These are phyloP conservation scores for Parnassius orleans DNA, from an alignment of 2,888 invertebrate genomes.

Conservation along the genomic window DNA sequence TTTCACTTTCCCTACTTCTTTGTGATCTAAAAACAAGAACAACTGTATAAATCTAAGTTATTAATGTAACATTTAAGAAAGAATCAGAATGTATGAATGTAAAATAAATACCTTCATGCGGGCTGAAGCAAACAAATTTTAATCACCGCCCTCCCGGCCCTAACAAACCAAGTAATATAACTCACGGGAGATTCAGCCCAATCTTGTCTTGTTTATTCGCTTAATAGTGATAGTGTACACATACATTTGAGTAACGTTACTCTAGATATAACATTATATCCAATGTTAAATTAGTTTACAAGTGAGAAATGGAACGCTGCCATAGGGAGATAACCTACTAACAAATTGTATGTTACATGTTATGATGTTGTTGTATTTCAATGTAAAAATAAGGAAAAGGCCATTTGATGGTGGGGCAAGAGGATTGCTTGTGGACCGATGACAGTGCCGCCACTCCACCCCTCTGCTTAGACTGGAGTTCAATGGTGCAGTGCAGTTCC, in stretches of 20 bases:
- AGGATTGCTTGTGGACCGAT: too few relatives aligned
- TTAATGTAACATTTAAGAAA: too few relatives aligned
- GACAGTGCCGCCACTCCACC: too few relatives aligned
- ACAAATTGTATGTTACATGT: not conserved
- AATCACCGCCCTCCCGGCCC: conserved; percentile 34
- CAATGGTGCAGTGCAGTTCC: too few relatives aligned
- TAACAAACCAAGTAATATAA: conserved; percentile 36
- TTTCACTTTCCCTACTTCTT: too few relatives aligned
- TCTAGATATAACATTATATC: conserved; percentile 12
- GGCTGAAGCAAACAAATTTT: conserved; percentile 33
- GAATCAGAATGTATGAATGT: not conserved
- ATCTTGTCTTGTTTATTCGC: conserved; percentile 28
- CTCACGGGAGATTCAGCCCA: conserved; percentile 21
- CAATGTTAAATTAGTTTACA: conserved; percentile 17
- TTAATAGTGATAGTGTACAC: conserved; percentile 27
- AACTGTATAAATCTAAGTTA: too few relatives aligned
- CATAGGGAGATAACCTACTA: not conserved
- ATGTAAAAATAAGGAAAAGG: too few relatives aligned
- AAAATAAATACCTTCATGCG: conserved; percentile 15
- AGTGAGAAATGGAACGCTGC: conserved; percentile 5
- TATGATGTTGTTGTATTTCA: not conserved
- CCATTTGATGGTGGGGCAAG: too few relatives aligned
- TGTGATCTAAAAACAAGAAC: too few relatives aligned
- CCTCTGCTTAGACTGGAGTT: too few relatives aligned
- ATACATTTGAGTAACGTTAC: conserved; percentile 27